Evolutionary conservation across 2,797 vertebrate species (phyloP), one percentile per base, ranked within the genome.

Genomic region (Trachurus trachurus): DNA sequence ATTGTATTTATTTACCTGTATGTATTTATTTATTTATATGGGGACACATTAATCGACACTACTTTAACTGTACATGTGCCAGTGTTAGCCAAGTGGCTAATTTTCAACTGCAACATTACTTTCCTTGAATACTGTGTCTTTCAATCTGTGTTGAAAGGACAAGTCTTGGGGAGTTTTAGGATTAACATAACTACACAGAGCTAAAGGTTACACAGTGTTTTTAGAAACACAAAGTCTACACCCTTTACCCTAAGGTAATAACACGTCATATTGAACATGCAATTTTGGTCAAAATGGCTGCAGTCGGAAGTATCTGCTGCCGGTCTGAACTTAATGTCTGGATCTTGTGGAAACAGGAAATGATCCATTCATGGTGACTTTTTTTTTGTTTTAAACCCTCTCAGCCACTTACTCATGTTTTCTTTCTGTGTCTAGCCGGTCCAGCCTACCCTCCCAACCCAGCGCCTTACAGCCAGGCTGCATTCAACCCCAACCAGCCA

Each of bases 391-490:
- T 67, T 61, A n/a, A 52, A 1, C 6, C 9, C 15, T 13, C 39
- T 85, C 8, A 63, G 74, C 16, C 7, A 76, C 12, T 37, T 17
- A 5, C 4, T 37, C 6, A 5, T 66, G 39, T 84, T 69, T 67
- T 66, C 13, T 49, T 4, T 78, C 29, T 59, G 6, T 76, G 9
- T 76, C 54, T 67, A 92, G 92, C 73, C 0, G 91, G 89, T 57
- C 85, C 94, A 8, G 58, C 7, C 56, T 92, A 83, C 83, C 87
- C 93, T 54, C 87, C 89, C 39, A 60, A 83, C 13, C 88, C 69
- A 3, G 80, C 88, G 87, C 86, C 92, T 61, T 96, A 96, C 85
- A 95, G 93, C 88, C 94, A 95, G 74, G 93, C 95, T 9, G 95
- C 93, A 0, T 96, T 45, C 64, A 15, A 6, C 17, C 92, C 93